A percentile compares a stretch with the other conserved stretches of the same genome.
These are phyloP conservation scores for Malurus cyaneus DNA, from an alignment of 2,113 vertebrate genomes.

Conservation along the genomic window DNA sequence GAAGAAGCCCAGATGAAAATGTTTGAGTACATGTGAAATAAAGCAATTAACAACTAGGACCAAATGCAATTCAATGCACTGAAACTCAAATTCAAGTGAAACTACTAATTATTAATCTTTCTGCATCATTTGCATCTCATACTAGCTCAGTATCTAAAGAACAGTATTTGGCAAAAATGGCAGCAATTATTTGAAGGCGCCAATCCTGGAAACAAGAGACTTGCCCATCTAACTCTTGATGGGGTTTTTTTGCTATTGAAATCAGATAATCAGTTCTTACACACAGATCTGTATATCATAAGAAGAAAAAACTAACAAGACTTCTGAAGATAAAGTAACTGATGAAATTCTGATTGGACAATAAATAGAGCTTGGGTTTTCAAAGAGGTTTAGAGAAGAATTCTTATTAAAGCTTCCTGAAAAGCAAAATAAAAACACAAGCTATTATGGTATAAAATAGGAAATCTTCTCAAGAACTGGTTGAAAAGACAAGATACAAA, in stretches of 20 bases:
- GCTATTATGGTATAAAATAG: neutral
- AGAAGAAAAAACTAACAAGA: neutral
- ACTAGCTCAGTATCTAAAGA: neutral
- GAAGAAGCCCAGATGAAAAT: neutral
- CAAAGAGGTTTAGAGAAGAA: neutral
- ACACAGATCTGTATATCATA: neutral
- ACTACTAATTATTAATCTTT: neutral
- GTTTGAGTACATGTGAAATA: neutral
- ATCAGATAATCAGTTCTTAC: neutral
- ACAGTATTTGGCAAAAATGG: neutral
- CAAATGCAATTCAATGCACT: neutral
- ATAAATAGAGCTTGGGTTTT: neutral
- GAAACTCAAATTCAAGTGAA: neutral
- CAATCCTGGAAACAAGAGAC: neutral
- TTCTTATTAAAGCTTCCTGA: neutral
- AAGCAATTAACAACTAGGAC: neutral
- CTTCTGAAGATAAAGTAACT: neutral
- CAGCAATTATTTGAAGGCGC: neutral
- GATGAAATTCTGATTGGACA: neutral
- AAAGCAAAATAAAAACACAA: neutral
- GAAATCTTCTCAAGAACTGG: neutral
- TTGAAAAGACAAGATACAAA: neutral
- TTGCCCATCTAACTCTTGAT: neutral
- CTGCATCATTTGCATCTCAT: neutral
- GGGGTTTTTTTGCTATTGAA: neutral